These are phyloP conservation scores for Zosterops hypoxanthus DNA, from an alignment of 2,113 vertebrate species.

Conservation along the genomic window DNA sequence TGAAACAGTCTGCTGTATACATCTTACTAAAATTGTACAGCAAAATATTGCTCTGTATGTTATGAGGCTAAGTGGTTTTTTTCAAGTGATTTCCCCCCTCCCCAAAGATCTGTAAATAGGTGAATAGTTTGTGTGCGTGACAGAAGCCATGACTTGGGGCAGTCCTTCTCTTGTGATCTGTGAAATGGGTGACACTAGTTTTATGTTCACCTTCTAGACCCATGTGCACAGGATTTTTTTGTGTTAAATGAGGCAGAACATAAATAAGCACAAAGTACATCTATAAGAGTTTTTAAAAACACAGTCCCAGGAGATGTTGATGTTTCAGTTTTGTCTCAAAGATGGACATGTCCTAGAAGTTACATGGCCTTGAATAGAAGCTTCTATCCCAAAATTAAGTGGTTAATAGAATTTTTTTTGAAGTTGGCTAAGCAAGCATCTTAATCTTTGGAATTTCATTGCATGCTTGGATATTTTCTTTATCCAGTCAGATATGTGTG, in stretches of 20 bases:
- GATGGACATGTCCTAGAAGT: neutral
- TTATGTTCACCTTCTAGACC: neutral
- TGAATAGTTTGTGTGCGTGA: neutral
- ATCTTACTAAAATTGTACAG: slow-evolving; percentile 10
- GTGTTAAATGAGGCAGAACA: neutral
- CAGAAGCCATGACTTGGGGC: neutral
- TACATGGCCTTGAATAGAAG: neutral
- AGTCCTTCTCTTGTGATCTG: neutral
- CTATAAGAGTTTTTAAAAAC: neutral
- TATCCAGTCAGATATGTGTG: fast-evolving
- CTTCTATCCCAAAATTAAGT: neutral
- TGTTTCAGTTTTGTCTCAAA: neutral
- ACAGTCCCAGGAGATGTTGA: neutral
- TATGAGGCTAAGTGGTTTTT: neutral
- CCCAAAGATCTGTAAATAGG: neutral
- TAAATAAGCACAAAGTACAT: neutral
- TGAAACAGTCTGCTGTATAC: slow-evolving; percentile 16
- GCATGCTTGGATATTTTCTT: neutral
- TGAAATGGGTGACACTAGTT: neutral
- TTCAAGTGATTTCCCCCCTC: neutral
- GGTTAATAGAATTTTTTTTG: neutral
- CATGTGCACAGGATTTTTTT: neutral
- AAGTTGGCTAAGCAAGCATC: neutral
- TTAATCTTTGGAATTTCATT: neutral
- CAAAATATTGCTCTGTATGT: neutral